Conservation (phyloP, 2,888 invertebrate genomes). For the Acrobasis repandana region DNA sequence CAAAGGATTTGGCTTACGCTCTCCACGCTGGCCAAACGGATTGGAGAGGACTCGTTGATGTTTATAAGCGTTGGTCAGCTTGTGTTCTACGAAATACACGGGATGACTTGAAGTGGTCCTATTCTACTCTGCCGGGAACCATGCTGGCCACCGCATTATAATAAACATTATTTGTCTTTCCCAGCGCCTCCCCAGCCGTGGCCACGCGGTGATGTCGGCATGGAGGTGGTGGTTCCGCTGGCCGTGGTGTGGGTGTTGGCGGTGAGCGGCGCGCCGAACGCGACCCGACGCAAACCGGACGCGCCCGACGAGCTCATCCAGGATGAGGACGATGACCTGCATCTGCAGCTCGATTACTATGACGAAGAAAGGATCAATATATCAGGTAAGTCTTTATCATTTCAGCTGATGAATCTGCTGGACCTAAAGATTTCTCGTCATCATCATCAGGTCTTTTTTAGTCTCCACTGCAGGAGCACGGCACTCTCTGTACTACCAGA, state of each 20-base stretch:
- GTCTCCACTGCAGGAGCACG: no score
- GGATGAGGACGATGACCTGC: constrained; percentile 60
- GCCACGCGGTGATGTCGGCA: constrained; percentile 76
- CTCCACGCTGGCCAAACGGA: no score
- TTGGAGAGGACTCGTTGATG: no score
- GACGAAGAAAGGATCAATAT: constrained; percentile 75
- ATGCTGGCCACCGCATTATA: no score
- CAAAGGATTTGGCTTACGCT: no score
- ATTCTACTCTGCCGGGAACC: no score
- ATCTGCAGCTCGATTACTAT: constrained; percentile 64
- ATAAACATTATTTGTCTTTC: constrained; percentile 3
- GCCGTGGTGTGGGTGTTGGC: constrained; percentile 73
- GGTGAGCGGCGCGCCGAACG: constrained; percentile 68
- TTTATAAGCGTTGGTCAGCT: no score
- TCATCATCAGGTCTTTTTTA: no score
- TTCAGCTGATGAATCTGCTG: neutral
- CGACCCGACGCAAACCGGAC: constrained; percentile 58
- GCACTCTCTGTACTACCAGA: no score
- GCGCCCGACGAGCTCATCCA: constrained; percentile 50
- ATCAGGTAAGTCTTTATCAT: constrained; percentile 55
- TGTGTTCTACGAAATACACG: no score
- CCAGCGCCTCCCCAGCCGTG: constrained; percentile 38
- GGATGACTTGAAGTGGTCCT: no score
- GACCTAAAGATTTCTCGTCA: no score
- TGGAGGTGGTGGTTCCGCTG: constrained; percentile 72